Evolutionary conservation across 2,113 vertebrate species (phyloP).

Genomic region (Chamaetylas fuelleborni): DNA sequence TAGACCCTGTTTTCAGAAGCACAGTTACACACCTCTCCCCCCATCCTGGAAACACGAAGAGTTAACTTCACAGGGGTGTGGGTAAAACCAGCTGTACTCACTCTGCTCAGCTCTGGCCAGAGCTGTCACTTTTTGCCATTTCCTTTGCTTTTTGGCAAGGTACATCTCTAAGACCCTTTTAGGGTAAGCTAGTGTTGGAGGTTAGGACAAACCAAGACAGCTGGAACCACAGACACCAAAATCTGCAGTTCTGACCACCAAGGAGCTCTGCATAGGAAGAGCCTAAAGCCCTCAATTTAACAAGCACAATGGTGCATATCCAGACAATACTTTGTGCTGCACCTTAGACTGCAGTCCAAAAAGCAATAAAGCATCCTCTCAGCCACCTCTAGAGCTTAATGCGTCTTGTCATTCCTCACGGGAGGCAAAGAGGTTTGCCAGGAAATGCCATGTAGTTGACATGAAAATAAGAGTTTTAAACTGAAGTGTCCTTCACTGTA

Average conservation of each 20-base stretch:
- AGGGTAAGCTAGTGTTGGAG: not conserved
- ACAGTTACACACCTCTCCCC: not conserved
- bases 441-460: not conserved
- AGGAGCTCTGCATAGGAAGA: not conserved
- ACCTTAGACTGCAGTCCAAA: not conserved
- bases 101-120: not conserved
- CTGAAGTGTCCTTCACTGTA: slow-evolving; percentile 31
- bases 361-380: not conserved
- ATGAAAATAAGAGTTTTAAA: not conserved
- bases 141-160: not conserved
- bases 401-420: not conserved
- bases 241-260: not conserved
- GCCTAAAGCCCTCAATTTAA: not conserved
- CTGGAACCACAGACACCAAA: not conserved
- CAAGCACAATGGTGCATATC: not conserved
- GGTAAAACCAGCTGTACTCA: not conserved
- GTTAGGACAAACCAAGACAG: not conserved
- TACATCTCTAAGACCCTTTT: not conserved
- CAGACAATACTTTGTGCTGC: rapidly evolving
- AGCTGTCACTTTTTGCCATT: not conserved
- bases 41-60: not conserved
- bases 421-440: not conserved
- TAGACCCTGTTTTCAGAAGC: not conserved
- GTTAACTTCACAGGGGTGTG: not conserved
- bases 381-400: not conserved